phyloP scores from a whole-genome alignment of 2,797 vertebrate genomes.

The Podarcis siculus region DNA sequence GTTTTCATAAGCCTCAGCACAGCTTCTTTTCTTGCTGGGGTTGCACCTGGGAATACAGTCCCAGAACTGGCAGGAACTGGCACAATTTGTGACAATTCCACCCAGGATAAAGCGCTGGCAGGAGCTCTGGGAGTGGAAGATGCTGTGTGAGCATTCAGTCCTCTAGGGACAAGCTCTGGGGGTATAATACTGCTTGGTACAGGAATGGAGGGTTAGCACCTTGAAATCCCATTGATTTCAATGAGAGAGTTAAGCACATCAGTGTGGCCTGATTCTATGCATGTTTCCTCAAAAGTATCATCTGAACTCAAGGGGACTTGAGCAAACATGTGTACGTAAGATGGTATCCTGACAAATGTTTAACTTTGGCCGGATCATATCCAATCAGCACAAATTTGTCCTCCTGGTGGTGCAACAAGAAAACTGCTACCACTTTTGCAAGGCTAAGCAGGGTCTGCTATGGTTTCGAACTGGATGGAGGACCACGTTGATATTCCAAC shows the following conservation, averaged over 20 bases:
- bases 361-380: not conserved
- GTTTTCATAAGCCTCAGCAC: not conserved
- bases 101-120: not conserved
- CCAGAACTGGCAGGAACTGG: not conserved
- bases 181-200: constrained; percentile 1
- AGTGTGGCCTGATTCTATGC: not conserved
- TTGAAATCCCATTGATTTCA: not conserved
- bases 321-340: not conserved
- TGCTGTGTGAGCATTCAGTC: not conserved
- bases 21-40: not conserved
- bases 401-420: too few species aligned
- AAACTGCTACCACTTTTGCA: too few species aligned
- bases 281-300: not conserved
- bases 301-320: not conserved
- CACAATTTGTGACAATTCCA: not conserved
- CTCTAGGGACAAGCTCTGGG: not conserved
- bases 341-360: not conserved
- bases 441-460: too few species aligned
- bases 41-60: not conserved
- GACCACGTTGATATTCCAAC: too few species aligned
- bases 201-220: not conserved
- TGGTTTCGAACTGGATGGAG: too few species aligned
- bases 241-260: too few species aligned
- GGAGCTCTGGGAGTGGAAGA: not conserved
- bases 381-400: not conserved